A percentile compares a stretch with the other conserved stretches of the same genome.
These are phyloP conservation scores for Microplitis demolitor DNA, from an alignment of 1,140 invertebrate species.

Conservation along the genomic window DNA sequence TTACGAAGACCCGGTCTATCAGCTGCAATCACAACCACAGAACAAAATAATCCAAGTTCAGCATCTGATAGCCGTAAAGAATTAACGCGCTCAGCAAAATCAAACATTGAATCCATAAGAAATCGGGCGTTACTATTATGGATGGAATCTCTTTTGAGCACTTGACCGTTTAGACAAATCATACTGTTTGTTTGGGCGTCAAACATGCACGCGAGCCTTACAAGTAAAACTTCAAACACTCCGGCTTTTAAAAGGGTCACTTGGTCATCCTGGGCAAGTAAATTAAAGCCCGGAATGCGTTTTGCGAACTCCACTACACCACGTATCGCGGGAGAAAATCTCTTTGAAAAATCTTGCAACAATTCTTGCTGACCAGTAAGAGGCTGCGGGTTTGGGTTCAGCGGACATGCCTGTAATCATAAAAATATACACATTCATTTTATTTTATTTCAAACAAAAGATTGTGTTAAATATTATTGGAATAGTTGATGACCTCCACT, in stretches of 20 bases:
- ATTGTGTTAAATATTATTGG: neutral
- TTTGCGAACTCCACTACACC: constrained; percentile 98
- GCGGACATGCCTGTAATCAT: constrained; percentile 85
- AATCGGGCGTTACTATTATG: constrained; percentile 91
- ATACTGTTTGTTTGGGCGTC: constrained; percentile 87
- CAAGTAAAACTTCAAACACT: constrained; percentile 91
- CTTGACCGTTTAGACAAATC: constrained; percentile 90
- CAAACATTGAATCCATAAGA: constrained; percentile 95
- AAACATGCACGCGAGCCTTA: constrained; percentile 92
- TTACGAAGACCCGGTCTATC: constrained; percentile 92
- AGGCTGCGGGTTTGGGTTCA: constrained; percentile 90
- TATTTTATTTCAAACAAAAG: neutral
- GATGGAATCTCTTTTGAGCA: constrained; percentile 87
- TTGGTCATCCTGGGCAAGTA: constrained; percentile 94
- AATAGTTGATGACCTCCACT: neutral
- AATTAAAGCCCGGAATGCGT: constrained; percentile 92
- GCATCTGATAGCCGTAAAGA: constrained; percentile 86
- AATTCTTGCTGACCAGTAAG: constrained; percentile 77
- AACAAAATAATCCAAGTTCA: constrained; percentile 93
- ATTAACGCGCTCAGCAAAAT: constrained; percentile 94
- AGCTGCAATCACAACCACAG: constrained; percentile 91
- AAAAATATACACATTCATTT: constrained; percentile 34
- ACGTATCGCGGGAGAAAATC: constrained; percentile 93
- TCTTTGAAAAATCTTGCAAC: constrained; percentile 86
- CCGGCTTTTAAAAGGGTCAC: constrained; percentile 95